A percentile compares a stretch with the other conserved stretches of the same genome.
These are phyloP conservation scores for Sciurus carolinensis DNA, from an alignment of 2,797 vertebrate species.

Conservation along the genomic window DNA sequence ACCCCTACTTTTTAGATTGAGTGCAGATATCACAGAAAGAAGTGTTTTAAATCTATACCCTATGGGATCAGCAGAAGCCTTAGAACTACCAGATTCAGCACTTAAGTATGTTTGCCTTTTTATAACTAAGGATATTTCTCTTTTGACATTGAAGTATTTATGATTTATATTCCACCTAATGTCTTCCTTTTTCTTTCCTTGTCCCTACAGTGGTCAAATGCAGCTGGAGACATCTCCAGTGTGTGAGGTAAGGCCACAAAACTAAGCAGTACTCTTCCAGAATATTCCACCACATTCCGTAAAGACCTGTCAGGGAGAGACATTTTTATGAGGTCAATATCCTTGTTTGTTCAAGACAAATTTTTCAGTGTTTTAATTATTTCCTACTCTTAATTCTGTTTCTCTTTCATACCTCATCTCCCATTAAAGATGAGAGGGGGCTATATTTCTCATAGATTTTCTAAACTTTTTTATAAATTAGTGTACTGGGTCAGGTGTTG, in stretches of 20 bases:
- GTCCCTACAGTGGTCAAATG: constrained; percentile 90
- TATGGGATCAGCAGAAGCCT: constrained; percentile 89
- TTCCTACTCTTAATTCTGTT: neutral
- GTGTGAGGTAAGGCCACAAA: constrained; percentile 90
- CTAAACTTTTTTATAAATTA: neutral
- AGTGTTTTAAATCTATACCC: constrained; percentile 91
- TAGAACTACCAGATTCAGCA: constrained; percentile 86
- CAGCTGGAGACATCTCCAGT: constrained; percentile 90
- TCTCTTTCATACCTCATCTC: neutral
- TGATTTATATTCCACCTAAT: constrained; percentile 63
- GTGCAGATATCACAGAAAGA: constrained; percentile 88
- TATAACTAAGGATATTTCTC: constrained; percentile 9
- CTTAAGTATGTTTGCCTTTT: constrained; percentile 91
- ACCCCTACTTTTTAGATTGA: constrained; percentile 88
- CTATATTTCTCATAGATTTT: neutral
- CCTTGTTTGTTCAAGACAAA: neutral
- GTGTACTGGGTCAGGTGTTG: neutral
- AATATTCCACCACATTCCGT: neutral
- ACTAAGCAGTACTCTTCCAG: neutral
- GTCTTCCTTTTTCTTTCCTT: neutral
- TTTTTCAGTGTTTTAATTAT: neutral
- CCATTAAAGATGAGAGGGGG: neutral
- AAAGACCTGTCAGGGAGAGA: neutral
- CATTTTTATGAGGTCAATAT: neutral
- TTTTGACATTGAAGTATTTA: constrained; percentile 63